A percentile compares a stretch with the other conserved stretches of the same genome.
Conservation (phyloP, 2,797 vertebrate species). For the Acanthis flammea region DNA sequence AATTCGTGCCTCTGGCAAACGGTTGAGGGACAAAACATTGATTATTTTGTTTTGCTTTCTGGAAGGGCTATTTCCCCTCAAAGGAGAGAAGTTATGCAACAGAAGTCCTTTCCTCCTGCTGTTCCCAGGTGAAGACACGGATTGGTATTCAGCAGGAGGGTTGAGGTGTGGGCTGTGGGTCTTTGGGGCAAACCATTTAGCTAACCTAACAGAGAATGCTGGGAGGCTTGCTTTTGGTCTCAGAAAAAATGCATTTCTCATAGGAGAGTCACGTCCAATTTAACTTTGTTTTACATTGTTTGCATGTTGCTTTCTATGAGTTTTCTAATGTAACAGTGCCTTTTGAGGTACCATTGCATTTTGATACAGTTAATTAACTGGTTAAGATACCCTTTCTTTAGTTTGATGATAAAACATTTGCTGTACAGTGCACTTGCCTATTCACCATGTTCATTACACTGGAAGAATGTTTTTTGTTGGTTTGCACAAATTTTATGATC, state of each 20-base stretch:
- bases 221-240: fast-evolving
- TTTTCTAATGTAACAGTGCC: neutral
- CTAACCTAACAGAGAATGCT: neutral
- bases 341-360: neutral
- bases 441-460: neutral
- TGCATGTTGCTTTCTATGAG: neutral
- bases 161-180: neutral
- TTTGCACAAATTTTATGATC: neutral
- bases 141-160: neutral
- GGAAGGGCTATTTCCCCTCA: neutral
- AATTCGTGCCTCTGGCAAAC: neutral
- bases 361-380: neutral
- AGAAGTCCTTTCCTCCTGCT: neutral
- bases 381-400: neutral
- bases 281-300: neutral
- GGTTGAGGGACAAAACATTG: neutral
- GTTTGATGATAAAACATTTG: neutral
- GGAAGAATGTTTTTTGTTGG: neutral
- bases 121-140: neutral
- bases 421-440: neutral
- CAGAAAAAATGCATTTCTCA: neutral
- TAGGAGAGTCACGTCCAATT: fast-evolving
- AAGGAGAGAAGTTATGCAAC: neutral
- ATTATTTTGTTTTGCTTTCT: neutral
- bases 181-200: neutral